Evolutionary conservation across 1,140 invertebrate genomes (phyloP).

Genomic region (Dryas iulia): DNA sequence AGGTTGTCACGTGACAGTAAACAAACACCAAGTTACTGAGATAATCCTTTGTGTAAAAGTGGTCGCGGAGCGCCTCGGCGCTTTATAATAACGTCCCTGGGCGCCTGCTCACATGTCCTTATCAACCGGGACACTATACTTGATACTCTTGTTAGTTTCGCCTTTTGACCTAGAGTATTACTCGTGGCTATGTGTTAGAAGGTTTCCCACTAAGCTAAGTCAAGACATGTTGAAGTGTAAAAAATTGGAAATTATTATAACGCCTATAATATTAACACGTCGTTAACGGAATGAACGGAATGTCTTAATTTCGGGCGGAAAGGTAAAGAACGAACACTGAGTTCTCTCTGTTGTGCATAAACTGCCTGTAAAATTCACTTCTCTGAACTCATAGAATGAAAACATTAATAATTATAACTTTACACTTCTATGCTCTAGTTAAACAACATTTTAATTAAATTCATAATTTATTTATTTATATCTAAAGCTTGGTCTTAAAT

Average conservation of each 20-base stretch:
- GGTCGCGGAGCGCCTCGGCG: slow-evolving; percentile 18
- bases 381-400: too few relatives aligned
- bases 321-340: too few relatives aligned
- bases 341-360: too few relatives aligned
- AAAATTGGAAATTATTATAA: background rate
- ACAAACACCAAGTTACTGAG: background rate
- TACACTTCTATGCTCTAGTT: too few relatives aligned
- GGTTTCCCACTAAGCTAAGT: background rate
- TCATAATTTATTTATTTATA: too few relatives aligned
- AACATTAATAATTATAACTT: too few relatives aligned
- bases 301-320: too few relatives aligned
- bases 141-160: background rate
- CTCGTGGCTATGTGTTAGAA: background rate
- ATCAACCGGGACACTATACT: background rate
- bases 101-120: slow-evolving; percentile 15
- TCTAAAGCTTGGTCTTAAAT: too few relatives aligned
- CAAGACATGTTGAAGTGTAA: background rate
- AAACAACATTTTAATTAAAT: too few relatives aligned
- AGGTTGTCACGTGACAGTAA: background rate
- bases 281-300: too few relatives aligned
- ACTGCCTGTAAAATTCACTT: too few relatives aligned
- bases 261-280: too few relatives aligned
- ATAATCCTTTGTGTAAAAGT: slow-evolving; percentile 20
- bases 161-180: background rate
- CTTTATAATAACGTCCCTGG: slow-evolving; percentile 56